Percentiles rank a stretch among this genome's conserved stretches.
These are phyloP conservation scores for Cynodonichthys magdalenae DNA, from an alignment of 2,797 vertebrate genomes.

Conservation along the genomic window DNA sequence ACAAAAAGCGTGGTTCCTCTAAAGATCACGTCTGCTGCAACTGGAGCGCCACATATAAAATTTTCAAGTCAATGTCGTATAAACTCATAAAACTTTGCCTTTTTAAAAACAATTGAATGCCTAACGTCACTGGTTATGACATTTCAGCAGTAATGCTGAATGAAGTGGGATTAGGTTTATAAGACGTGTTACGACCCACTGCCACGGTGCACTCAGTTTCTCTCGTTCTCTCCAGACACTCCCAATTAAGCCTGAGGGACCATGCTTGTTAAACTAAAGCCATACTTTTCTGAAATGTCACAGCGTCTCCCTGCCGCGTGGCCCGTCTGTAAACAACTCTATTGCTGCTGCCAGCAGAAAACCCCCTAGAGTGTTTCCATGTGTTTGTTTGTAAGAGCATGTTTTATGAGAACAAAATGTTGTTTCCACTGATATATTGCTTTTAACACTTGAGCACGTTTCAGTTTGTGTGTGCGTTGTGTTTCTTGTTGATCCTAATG, in stretches of 20 bases:
- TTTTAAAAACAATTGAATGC: constrained; percentile 6
- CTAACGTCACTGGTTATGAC: constrained; percentile 24
- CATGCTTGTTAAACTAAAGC: constrained; percentile 75
- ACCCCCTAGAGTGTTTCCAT: constrained; percentile 46
- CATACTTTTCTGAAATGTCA: constrained; percentile 77
- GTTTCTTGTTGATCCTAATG: constrained; percentile 20
- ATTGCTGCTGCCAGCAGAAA: constrained; percentile 51
- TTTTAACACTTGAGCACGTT: constrained; percentile 26
- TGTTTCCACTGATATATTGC: constrained; percentile 36
- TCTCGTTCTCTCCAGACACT: constrained; percentile 40
- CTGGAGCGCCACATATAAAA: neutral
- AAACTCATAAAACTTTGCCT: neutral
- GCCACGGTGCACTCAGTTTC: constrained; percentile 6
- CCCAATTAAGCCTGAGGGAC: constrained; percentile 74
- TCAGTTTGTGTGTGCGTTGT: constrained; percentile 3
- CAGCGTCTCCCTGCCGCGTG: constrained; percentile 67
- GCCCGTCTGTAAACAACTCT: constrained; percentile 68
- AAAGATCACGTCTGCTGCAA: neutral
- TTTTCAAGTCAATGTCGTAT: neutral
- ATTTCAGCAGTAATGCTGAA: constrained; percentile 31
- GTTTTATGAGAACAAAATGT: constrained; percentile 47
- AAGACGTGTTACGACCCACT: constrained; percentile 31
- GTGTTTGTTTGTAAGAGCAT: constrained; percentile 49
- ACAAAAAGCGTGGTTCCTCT: neutral
- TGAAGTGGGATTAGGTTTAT: constrained; percentile 53